Percentiles rank a stretch among this genome's conserved stretches.
Evolutionary conservation across 2,113 vertebrate species (phyloP).

Genomic region (Motacilla tschutschensis): DNA sequence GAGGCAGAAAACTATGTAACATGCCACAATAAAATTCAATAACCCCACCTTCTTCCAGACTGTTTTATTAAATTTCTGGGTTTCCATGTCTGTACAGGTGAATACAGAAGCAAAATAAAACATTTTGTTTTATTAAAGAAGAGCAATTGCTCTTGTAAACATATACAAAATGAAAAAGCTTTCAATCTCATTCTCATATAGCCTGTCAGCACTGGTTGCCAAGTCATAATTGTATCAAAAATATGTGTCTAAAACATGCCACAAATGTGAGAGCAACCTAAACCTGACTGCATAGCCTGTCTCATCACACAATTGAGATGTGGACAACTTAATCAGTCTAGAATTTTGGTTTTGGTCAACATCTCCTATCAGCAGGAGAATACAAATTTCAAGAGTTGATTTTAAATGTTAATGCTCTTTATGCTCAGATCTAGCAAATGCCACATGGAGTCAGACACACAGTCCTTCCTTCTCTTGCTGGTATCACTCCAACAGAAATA

Average conservation of each 20-base stretch:
- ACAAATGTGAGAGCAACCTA: neutral
- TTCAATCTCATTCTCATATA: neutral
- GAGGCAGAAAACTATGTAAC: neutral
- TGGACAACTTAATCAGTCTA: neutral
- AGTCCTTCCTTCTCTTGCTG: neutral
- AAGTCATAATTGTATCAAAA: neutral
- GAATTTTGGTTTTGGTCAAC: neutral
- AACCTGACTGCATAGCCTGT: neutral
- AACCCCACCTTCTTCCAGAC: neutral
- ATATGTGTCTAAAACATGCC: fast-evolving
- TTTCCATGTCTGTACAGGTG: neutral
- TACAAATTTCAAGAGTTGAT: neutral
- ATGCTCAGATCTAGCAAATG: neutral
- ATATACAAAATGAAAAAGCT: neutral
- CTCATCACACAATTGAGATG: neutral
- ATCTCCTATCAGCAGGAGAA: neutral
- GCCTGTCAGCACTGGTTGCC: neutral
- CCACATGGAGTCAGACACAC: neutral
- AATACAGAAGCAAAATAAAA: neutral
- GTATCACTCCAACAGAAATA: neutral
- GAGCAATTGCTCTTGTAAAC: neutral
- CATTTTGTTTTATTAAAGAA: neutral
- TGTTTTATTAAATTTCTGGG: neutral
- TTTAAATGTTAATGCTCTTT: neutral
- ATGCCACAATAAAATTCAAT: neutral